Percentiles rank a stretch among this genome's conserved stretches.
phyloP scores from a whole-genome alignment of 2,797 vertebrate species.

The Carduelis carduelis region DNA sequence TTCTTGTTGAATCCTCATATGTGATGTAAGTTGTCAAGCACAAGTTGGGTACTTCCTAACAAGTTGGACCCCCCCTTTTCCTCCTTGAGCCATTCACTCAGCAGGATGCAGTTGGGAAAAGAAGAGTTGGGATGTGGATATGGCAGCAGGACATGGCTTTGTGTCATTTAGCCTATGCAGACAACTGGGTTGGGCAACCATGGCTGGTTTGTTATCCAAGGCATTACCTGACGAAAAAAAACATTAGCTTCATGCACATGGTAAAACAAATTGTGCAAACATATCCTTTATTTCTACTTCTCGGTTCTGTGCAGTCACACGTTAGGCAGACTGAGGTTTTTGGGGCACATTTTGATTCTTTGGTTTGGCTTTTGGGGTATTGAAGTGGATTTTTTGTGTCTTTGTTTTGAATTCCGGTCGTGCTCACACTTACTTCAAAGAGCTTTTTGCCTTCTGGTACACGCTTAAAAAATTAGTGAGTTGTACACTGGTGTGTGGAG shows the following conservation, averaged over 20 bases:
- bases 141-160: background rate
- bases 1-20: background rate
- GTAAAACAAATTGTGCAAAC: background rate
- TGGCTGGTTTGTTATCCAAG: background rate
- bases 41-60: background rate
- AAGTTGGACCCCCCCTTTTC: fast-evolving
- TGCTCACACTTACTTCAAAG: background rate
- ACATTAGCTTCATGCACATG: fast-evolving
- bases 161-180: background rate
- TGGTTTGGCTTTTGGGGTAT: background rate
- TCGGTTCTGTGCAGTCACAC: background rate
- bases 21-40: background rate
- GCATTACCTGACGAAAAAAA: background rate
- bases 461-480: background rate
- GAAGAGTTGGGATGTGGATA: background rate
- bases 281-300: background rate
- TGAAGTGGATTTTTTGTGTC: background rate
- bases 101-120: background rate
- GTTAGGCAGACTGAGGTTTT: background rate
- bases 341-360: background rate
- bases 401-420: background rate
- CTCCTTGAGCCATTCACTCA: background rate
- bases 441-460: background rate
- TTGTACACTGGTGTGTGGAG: background rate
- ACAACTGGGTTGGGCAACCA: background rate